These are phyloP conservation scores for Conger conger DNA, from an alignment of 2,113 vertebrate species.

Conservation along the genomic window DNA sequence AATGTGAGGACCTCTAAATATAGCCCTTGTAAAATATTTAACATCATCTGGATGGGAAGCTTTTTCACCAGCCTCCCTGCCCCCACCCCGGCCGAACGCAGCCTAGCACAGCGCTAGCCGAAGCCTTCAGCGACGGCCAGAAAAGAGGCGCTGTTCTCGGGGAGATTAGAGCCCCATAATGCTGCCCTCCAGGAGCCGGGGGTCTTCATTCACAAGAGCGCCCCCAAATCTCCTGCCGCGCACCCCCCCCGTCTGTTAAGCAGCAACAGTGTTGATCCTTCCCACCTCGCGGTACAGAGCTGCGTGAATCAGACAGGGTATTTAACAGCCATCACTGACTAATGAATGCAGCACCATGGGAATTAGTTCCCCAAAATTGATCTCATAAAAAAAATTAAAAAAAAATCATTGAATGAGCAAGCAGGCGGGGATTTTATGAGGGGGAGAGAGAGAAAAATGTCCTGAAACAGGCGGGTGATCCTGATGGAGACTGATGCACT, in stretches of 20 bases:
- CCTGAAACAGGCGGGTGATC: not conserved
- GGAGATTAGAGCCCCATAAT: not conserved
- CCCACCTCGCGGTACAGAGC: not conserved
- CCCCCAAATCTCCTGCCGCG: not conserved
- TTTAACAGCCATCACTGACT: not conserved
- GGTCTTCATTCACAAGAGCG: not conserved
- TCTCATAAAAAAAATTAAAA: not conserved
- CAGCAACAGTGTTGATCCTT: not conserved
- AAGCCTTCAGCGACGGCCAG: not conserved
- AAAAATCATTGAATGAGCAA: not conserved
- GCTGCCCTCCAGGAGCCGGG: not conserved
- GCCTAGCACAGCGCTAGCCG: not conserved
- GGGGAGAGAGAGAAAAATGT: not conserved
- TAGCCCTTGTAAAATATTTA: slow-evolving; percentile 22
- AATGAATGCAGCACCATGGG: not conserved
- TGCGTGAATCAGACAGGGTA: not conserved
- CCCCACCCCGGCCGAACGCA: not conserved
- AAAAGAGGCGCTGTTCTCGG: not conserved
- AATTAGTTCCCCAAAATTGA: not conserved
- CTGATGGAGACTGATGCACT: not conserved
- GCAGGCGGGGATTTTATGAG: not conserved
- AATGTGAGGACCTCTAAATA: slow-evolving; percentile 18
- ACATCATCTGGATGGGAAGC: slow-evolving; percentile 4
- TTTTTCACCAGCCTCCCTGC: not conserved
- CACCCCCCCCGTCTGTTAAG: not conserved